Evolutionary conservation across 2,113 vertebrate species (phyloP).

Genomic region (Poecilia latipinna): DNA sequence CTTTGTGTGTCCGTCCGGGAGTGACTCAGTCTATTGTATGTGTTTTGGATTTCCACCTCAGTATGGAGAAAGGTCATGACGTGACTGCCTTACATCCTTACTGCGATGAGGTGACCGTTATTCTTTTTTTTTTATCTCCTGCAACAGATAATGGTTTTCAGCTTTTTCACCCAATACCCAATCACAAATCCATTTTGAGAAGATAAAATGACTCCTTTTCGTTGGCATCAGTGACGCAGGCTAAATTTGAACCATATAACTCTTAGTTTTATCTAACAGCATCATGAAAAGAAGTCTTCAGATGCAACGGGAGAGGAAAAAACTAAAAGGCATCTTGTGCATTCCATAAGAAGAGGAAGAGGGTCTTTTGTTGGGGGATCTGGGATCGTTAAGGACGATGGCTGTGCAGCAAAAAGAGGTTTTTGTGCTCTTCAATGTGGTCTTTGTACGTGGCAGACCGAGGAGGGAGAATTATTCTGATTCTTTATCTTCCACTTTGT

Average conservation of each 20-base stretch:
- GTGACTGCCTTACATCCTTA: slow-evolving; percentile 38
- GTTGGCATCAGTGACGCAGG: neutral
- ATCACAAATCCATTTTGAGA: neutral
- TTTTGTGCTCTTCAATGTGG: slow-evolving; percentile 80
- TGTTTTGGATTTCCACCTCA: slow-evolving; percentile 53
- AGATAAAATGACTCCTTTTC: slow-evolving; percentile 4
- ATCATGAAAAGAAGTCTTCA: slow-evolving; percentile 51
- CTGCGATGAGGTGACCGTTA: slow-evolving; percentile 21
- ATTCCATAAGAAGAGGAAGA: slow-evolving; percentile 67
- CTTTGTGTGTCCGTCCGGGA: slow-evolving; percentile 54
- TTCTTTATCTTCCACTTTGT: slow-evolving; percentile 52
- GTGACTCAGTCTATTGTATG: slow-evolving; percentile 62
- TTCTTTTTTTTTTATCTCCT: slow-evolving; percentile 20
- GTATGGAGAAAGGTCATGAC: slow-evolving; percentile 52
- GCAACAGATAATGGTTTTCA: neutral
- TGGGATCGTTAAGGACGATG: slow-evolving; percentile 66
- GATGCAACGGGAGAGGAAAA: slow-evolving; percentile 41
- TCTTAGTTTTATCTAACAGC: slow-evolving; percentile 35
- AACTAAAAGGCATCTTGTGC: slow-evolving; percentile 54
- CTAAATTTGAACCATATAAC: slow-evolving; percentile 28
- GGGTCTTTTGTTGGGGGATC: slow-evolving; percentile 71
- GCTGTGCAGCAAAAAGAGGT: slow-evolving; percentile 61
- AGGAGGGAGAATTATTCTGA: slow-evolving; percentile 66
- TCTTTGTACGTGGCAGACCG: slow-evolving; percentile 71
- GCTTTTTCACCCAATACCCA: neutral